Percentiles rank a stretch among this genome's conserved stretches.
These are phyloP conservation scores for Discoglossus pictus DNA, from an alignment of 2,797 vertebrate species.

Conservation along the genomic window DNA sequence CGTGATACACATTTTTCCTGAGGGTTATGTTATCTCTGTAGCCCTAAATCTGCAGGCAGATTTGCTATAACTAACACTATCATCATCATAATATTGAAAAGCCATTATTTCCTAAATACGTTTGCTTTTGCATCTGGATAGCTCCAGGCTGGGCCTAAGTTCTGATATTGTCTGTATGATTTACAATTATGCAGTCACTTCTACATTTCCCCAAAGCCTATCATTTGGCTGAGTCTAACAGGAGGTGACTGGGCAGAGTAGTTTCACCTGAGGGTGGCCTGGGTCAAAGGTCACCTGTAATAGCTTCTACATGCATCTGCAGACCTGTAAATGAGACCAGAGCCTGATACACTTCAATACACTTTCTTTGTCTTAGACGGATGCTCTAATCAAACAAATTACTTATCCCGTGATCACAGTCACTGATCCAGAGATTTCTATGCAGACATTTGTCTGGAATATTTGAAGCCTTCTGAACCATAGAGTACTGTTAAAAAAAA, in stretches of 20 bases:
- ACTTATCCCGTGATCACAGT: slow-evolving; percentile 58
- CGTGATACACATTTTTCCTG: slow-evolving; percentile 61
- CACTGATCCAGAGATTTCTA: slow-evolving; percentile 62
- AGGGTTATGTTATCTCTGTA: slow-evolving; percentile 61
- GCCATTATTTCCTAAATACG: slow-evolving; percentile 68
- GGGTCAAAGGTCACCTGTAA: slow-evolving; percentile 80
- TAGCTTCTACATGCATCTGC: slow-evolving; percentile 75
- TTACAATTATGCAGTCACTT: slow-evolving; percentile 61
- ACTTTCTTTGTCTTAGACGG: slow-evolving; percentile 68
- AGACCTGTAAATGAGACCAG: slow-evolving; percentile 76
- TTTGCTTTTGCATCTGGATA: slow-evolving; percentile 71
- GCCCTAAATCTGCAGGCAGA: slow-evolving; percentile 61
- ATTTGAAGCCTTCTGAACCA: slow-evolving; percentile 55
- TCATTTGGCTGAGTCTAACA: slow-evolving; percentile 69
- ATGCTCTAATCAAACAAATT: slow-evolving; percentile 73
- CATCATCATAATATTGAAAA: slow-evolving; percentile 68
- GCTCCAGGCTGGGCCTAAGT: slow-evolving; percentile 66
- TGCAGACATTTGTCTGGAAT: slow-evolving; percentile 65
- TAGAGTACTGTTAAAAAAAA: slow-evolving; percentile 50
- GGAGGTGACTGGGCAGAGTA: slow-evolving; percentile 76
- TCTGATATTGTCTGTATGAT: slow-evolving; percentile 63
- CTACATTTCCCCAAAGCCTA: slow-evolving; percentile 54
- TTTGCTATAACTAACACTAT: slow-evolving; percentile 66
- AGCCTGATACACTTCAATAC: slow-evolving; percentile 72
- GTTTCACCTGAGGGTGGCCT: slow-evolving; percentile 79